Base-by-base conservation (phyloP, 2,113 vertebrate species). In the Pampusana beccarii region DNA sequence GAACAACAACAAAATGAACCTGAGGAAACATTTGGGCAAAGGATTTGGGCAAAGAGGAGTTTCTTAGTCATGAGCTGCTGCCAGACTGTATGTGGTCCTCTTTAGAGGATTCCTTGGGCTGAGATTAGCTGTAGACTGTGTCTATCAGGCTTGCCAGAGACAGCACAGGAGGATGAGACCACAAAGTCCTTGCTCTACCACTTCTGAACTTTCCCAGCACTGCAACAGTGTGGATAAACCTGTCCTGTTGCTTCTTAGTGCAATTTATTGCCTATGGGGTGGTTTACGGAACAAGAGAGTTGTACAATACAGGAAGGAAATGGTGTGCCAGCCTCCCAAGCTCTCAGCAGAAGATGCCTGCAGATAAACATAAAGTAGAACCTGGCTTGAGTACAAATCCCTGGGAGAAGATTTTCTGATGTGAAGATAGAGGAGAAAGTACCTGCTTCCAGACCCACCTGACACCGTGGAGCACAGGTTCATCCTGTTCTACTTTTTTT, bases 1-100 rank as follows among this genome's bases (percentile, higher is more conserved):
- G 79, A 94, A 78, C 64, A 93, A 74, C 65, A 94, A 62, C 70
- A 86, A 77, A 93, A 77, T 62, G 46, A 92, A 91, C 34, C 2
- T 6, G 60, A 62, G 23, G 38, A 92, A 46, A 78, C 3, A 1
- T 74, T 66, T 91, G 51, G 56, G 80, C 64, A 92, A 88, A 93
- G 57, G 31, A 57, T 92, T 82, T 95, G 72, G 62, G 36, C 28
- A 54, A 40, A 90, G 56, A 77, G 46, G 61, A 33, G 36, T 73
- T 92, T 86, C 66, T 82, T 57, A 65, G 31, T 50, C 12, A 1
- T 69, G 50, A 65, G 62, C 69, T 77, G 58, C 74, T 93, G 40
- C 38, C 91, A 88, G 72, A 13, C 25, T 92, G 25, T 40, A 5
- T 62, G 10, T 5, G 58, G 61, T 46, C 38, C 56, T 82, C 56